These are phyloP conservation scores for Brachyhypopomus occidentalis DNA, from an alignment of 2,113 vertebrate genomes.

Conservation along the genomic window DNA sequence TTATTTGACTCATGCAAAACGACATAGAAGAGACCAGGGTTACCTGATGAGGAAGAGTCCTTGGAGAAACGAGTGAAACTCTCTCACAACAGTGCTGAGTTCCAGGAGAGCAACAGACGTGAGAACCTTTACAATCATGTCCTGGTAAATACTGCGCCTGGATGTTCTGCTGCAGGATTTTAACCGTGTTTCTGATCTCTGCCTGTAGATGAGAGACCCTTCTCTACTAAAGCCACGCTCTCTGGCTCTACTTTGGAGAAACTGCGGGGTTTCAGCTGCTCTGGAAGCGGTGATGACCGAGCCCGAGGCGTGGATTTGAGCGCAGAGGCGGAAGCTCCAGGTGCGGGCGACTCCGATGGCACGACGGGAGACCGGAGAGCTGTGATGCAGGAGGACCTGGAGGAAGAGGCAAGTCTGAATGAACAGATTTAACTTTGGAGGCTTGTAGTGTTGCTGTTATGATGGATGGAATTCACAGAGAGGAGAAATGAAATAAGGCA, in stretches of 20 bases:
- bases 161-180: neutral
- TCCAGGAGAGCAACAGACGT: constrained; percentile 55
- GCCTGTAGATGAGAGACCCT: constrained; percentile 42
- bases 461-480: too few relatives aligned
- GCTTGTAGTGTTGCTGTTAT: too few relatives aligned
- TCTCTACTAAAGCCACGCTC: constrained; percentile 38
- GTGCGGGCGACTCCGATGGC: too few relatives aligned
- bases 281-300: constrained; percentile 27
- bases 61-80: constrained; percentile 65
- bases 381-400: constrained; percentile 44
- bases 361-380: constrained; percentile 25
- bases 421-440: constrained; percentile 28
- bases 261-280: constrained; percentile 68
- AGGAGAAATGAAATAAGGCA: too few relatives aligned
- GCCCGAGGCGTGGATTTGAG: neutral
- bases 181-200: neutral
- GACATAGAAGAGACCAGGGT: constrained; percentile 49
- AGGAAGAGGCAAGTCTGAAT: constrained; percentile 20
- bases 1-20: neutral
- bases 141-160: too few relatives aligned
- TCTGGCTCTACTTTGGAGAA: constrained; percentile 67
- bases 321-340: constrained; percentile 4
- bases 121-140: neutral
- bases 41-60: constrained; percentile 37
- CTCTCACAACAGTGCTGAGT: constrained; percentile 24